These are phyloP conservation scores for Symphodus melops DNA, from an alignment of 2,113 vertebrate species.

Conservation along the genomic window DNA sequence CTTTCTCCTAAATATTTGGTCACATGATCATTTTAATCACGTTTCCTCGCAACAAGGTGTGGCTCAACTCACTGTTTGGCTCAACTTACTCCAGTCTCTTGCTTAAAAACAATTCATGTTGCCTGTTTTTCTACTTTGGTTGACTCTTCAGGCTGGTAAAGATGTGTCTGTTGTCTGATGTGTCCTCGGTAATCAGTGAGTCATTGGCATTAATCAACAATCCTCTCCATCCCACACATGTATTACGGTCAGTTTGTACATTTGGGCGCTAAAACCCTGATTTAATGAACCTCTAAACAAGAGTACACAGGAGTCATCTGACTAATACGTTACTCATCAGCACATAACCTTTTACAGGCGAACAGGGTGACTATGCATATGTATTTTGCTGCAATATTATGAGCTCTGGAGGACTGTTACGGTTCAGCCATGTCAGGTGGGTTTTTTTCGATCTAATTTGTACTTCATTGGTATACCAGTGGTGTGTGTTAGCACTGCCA, in stretches of 20 bases:
- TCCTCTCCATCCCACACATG: background rate
- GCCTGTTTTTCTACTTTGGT: background rate
- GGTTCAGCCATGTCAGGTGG: constrained; percentile 6
- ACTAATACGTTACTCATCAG: constrained; percentile 9
- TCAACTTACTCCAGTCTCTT: too few relatives aligned
- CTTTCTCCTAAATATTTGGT: too few relatives aligned
- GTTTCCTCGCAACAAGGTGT: too few relatives aligned
- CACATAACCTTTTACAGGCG: constrained; percentile 4
- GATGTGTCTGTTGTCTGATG: too few relatives aligned
- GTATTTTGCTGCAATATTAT: background rate
- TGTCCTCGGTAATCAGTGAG: constrained; percentile 22
- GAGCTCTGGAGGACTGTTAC: background rate
- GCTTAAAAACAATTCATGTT: background rate
- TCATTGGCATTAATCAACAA: constrained; percentile 26
- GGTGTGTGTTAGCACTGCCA: background rate
- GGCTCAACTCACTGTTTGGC: too few relatives aligned
- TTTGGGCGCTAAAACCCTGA: background rate
- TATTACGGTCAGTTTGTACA: background rate
- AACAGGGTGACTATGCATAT: background rate
- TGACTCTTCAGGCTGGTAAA: background rate
- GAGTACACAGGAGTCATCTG: background rate
- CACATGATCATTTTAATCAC: too few relatives aligned
- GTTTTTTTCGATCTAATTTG: constrained; percentile 13
- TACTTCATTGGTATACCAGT: constrained; percentile 34
- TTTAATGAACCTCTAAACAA: constrained; percentile 10